These are phyloP conservation scores for Priocnemis perturbator DNA, from an alignment of 2,888 invertebrate genomes.

Conservation along the genomic window DNA sequence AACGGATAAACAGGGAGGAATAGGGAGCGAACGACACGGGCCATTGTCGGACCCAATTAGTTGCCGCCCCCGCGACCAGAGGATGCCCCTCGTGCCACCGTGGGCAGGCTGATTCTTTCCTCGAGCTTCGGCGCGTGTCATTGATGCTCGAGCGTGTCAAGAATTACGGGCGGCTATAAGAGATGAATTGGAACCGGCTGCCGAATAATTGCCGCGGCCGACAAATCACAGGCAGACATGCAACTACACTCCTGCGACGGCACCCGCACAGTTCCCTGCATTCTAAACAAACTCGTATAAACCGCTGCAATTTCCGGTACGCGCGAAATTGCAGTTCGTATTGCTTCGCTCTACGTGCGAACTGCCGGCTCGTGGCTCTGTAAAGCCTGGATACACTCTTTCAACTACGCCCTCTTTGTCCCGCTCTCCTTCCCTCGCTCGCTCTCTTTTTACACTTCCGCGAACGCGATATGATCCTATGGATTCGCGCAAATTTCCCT, in stretches of 20 bases:
- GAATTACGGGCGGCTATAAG: slow-evolving; percentile 14
- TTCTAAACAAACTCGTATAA: slow-evolving; percentile 53
- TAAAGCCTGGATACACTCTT: slow-evolving; percentile 16
- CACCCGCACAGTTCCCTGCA: slow-evolving; percentile 28
- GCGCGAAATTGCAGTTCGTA: slow-evolving; percentile 45
- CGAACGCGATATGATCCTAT: slow-evolving; percentile 6
- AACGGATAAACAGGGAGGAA: neutral
- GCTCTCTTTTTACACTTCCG: slow-evolving; percentile 16
- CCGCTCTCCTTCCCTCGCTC: neutral
- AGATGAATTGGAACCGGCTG: slow-evolving; percentile 32
- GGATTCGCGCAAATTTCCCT: slow-evolving; percentile 3
- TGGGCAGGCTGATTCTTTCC: too few species aligned
- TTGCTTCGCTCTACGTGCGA: slow-evolving; percentile 22
- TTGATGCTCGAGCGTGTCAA: neutral
- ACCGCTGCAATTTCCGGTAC: slow-evolving; percentile 52
- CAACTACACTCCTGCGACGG: slow-evolving; percentile 30
- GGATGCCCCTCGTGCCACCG: too few species aligned
- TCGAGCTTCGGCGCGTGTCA: too few species aligned
- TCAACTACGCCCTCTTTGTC: neutral
- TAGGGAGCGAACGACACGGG: neutral
- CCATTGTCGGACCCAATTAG: too few species aligned
- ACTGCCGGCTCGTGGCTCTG: slow-evolving; percentile 18
- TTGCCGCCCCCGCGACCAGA: too few species aligned
- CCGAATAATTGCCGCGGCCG: slow-evolving; percentile 39
- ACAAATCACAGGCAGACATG: slow-evolving; percentile 42